Conservation (phyloP, 2,797 vertebrate species). For the Eremophila alpestris region DNA sequence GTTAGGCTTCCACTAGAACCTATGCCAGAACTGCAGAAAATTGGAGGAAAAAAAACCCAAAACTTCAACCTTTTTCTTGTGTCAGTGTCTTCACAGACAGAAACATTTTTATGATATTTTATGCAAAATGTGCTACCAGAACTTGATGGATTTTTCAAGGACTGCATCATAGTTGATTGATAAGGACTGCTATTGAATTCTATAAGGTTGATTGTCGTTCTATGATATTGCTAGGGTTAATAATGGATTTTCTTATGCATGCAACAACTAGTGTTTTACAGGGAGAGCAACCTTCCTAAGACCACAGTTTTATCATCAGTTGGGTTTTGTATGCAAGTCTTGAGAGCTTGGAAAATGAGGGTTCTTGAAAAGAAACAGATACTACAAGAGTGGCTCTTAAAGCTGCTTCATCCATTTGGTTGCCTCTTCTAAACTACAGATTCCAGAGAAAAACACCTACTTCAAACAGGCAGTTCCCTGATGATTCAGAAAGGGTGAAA, state of each 20-base stretch:
- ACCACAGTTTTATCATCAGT: background rate
- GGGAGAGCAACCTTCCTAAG: background rate
- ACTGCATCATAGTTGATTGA: background rate
- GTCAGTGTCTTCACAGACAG: background rate
- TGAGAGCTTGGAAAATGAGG: background rate
- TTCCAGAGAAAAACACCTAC: background rate
- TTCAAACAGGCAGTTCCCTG: background rate
- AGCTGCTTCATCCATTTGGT: background rate
- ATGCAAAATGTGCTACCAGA: background rate
- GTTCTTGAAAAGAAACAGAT: background rate
- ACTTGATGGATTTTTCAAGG: background rate
- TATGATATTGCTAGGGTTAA: background rate
- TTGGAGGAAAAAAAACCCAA: background rate
- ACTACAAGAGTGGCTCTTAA: background rate
- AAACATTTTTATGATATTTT: background rate
- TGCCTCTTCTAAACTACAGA: background rate
- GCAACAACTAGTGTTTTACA: background rate
- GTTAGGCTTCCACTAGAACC: background rate
- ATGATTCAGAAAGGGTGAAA: background rate
- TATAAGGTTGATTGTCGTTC: background rate
- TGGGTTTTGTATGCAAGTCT: background rate
- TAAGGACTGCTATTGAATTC: background rate
- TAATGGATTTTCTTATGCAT: background rate
- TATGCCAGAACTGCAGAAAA: constrained; percentile 44
- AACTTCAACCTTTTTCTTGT: background rate